Evolutionary conservation across 2,113 vertebrate species (phyloP).

Genomic region (Campylomormyrus tamandua): DNA sequence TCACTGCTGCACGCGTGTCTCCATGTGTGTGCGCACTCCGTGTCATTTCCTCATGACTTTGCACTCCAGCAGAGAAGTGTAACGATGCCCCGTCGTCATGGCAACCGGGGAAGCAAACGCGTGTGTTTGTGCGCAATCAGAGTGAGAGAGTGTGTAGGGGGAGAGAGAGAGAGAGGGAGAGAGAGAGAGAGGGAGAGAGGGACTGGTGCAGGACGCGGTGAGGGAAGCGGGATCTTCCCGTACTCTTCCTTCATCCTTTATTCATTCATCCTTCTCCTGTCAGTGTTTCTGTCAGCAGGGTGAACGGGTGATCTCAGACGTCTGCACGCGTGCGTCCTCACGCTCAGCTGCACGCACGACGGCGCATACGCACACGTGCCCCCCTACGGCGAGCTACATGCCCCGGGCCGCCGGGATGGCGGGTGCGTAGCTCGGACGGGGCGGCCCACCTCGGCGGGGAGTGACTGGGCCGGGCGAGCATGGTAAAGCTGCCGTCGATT

Average conservation of each 20-base stretch:
- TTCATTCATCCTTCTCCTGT: neutral
- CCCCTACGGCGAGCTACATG: neutral
- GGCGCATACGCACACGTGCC: constrained; percentile 25
- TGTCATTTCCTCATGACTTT: constrained; percentile 34
- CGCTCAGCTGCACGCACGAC: constrained; percentile 1
- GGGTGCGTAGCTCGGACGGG: neutral
- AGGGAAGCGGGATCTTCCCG: neutral
- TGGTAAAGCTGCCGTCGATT: constrained; percentile 49
- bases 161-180: neutral
- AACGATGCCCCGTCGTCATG: constrained; percentile 63
- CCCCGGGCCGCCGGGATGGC: neutral
- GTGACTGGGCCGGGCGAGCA: constrained; percentile 44
- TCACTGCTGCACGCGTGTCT: neutral
- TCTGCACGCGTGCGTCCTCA: constrained; percentile 3
- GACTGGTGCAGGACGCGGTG: constrained; percentile 18
- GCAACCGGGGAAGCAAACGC: constrained; percentile 53
- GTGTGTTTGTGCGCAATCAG: constrained; percentile 46
- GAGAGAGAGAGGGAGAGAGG: constrained; percentile 33
- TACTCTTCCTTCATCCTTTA: neutral
- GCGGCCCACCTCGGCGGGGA: constrained; percentile 36
- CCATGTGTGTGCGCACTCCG: neutral
- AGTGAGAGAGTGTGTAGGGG: constrained; percentile 27
- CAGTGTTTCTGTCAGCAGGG: neutral
- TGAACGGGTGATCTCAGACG: neutral
- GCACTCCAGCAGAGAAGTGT: constrained; percentile 43